Base-by-base conservation (phyloP, 2,888 invertebrate species). In the Digitonthophagus gazella region DNA sequence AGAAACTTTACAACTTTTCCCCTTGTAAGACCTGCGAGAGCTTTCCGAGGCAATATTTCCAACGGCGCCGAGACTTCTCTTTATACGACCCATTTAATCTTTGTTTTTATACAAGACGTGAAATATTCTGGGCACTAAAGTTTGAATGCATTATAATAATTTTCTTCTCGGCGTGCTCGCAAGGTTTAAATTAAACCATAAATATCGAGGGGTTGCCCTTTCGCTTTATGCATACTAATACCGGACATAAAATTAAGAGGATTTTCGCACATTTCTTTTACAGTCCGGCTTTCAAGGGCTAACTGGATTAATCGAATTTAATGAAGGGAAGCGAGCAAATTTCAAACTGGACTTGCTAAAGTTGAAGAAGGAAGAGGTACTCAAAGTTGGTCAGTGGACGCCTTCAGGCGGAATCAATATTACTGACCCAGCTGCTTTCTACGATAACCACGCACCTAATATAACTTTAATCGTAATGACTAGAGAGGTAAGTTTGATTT, bases 391-490 rank as follows among this genome's bases (percentile, higher is more conserved):
- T 0, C 89, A 90, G 74, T 96, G 95, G 95, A 90, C 88, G 11
- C 90, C 92, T 0, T 84, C 84, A 0, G 86, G 85, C 3, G 93
- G 94, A 1, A 88, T 96, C 69, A 91, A 91, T 78, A 88, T 96
- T 72, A 93, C 95, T 0, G 94, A 95, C 81, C 90, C 92, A 0
- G 91, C 90, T 0, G 95, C 95, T 1, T 96, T 96, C 80, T 93
- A 90, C 80, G 91, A 95, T 74, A 91, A 91, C 63, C 90, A 91
- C 54, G 88, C 90, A 0, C 91, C 93, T 0, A 96, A 96, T 83
- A 93, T 95, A 16, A 96, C 95, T 0, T 86, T 96, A 3, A 89
- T 94, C 66, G 94, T 96, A n/a, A 95, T 95, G 83, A 96, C 95
- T 44, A 89, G 93, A 78, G 92, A 93, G 89, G 95, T 95, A 81